phyloP scores from a whole-genome alignment of 1,140 invertebrate species.

The Polypedilum vanderplanki region DNA sequence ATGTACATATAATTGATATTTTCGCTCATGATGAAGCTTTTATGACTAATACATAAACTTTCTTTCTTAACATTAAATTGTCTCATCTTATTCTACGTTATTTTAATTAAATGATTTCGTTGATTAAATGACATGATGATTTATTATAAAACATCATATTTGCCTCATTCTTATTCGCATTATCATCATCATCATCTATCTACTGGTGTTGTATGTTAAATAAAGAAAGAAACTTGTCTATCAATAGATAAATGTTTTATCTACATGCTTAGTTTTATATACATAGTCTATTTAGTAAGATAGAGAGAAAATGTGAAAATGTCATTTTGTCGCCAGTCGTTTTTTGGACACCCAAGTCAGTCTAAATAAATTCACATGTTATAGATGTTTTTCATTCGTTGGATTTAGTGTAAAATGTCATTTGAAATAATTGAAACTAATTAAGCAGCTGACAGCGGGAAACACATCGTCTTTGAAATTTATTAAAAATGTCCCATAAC shows the following conservation, averaged over 20 bases:
- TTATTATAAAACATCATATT: slow-evolving; percentile 15
- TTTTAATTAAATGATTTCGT: slow-evolving; percentile 24
- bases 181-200: neutral
- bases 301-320: neutral
- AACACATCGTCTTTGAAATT: neutral
- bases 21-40: neutral
- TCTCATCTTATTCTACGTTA: neutral
- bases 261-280: too few relatives aligned
- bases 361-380: too few relatives aligned
- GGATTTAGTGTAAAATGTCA: neutral
- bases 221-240: neutral
- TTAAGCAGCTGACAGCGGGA: slow-evolving; percentile 19
- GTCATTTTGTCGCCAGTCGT: slow-evolving; percentile 16
- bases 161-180: neutral
- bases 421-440: slow-evolving; percentile 26
- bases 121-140: slow-evolving; percentile 22
- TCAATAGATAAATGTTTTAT: neutral
- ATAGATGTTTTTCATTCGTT: too few relatives aligned
- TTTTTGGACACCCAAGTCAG: too few relatives aligned
- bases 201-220: neutral
- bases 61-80: neutral
- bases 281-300: too few relatives aligned
- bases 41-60: neutral
- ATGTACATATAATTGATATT: too few relatives aligned
- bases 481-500: neutral